Percentiles rank a stretch among this genome's conserved stretches.
Evolutionary conservation across 2,797 vertebrate species (phyloP).

Genomic region (Leontopithecus rosalia): DNA sequence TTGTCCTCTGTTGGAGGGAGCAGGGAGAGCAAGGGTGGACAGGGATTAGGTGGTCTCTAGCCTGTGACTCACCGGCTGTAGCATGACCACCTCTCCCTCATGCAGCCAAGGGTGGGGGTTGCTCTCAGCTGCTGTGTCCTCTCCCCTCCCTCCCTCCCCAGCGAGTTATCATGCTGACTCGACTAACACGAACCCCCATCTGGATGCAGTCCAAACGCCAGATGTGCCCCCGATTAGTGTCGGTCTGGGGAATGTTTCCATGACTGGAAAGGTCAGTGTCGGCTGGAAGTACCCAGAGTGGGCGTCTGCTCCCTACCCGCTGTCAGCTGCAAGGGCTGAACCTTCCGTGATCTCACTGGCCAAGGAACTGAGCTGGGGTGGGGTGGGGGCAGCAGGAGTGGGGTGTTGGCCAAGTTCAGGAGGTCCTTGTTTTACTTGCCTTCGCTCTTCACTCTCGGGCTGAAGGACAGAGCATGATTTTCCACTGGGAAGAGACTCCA

Average conservation of each 20-base stretch:
- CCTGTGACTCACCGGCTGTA: neutral
- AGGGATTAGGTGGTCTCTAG: neutral
- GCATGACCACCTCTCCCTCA: neutral
- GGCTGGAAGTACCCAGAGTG: slow-evolving; percentile 64
- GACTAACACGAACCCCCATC: slow-evolving; percentile 71
- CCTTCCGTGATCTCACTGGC: slow-evolving; percentile 54
- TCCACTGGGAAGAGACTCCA: slow-evolving; percentile 60
- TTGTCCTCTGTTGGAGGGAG: neutral
- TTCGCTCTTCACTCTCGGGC: slow-evolving; percentile 1
- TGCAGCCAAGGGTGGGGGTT: neutral
- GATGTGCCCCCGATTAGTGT: slow-evolving; percentile 79
- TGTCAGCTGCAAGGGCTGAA: slow-evolving; percentile 52
- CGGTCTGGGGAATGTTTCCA: slow-evolving; percentile 77
- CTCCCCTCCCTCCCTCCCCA: slow-evolving; percentile 37
- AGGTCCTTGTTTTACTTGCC: slow-evolving; percentile 10
- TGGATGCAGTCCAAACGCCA: slow-evolving; percentile 76
- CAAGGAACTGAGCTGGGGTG: neutral
- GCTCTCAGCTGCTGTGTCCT: slow-evolving; percentile 22
- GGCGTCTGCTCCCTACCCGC: slow-evolving; percentile 27
- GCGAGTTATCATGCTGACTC: slow-evolving; percentile 72
- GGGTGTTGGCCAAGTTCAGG: neutral
- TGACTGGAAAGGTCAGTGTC: slow-evolving; percentile 78
- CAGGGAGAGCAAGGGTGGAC: neutral
- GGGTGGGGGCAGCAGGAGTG: neutral
- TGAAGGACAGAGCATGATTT: slow-evolving; percentile 42